Evolutionary conservation across 2,888 invertebrate genomes (phyloP).

Genomic region (Stratiomys singularior): DNA sequence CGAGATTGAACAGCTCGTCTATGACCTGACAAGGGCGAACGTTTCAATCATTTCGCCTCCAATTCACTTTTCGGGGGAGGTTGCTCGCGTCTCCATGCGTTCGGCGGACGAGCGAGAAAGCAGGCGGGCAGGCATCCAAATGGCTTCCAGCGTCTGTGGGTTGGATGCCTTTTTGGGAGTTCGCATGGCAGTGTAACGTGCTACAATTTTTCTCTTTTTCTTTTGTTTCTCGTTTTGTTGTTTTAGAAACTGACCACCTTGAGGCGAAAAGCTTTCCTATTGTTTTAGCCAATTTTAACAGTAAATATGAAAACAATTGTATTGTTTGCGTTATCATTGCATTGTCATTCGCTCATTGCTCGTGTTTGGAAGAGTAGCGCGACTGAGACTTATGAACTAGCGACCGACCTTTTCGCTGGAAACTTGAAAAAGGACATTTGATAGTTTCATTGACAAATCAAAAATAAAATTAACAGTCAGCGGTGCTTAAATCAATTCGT

Average conservation of each 20-base stretch:
- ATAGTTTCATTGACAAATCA: too few species aligned
- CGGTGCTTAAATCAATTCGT: too few species aligned
- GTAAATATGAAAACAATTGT: constrained; percentile 18
- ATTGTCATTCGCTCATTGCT: not conserved
- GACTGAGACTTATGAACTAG: too few species aligned
- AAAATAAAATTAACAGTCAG: too few species aligned
- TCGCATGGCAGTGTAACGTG: not conserved
- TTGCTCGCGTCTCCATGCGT: not conserved
- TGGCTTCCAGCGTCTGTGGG: not conserved
- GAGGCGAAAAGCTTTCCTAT: not conserved
- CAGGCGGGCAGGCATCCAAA: not conserved
- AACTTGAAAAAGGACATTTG: too few species aligned
- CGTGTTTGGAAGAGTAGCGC: too few species aligned
- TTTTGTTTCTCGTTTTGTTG: not conserved
- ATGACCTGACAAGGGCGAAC: constrained; percentile 30
- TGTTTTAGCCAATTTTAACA: constrained; percentile 21
- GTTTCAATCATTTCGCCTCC: constrained; percentile 21
- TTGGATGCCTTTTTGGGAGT: constrained; percentile 1
- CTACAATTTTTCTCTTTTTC: not conserved
- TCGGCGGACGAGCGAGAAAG: not conserved
- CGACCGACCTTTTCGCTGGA: too few species aligned
- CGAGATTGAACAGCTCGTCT: not conserved
- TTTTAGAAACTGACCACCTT: constrained; percentile 15
- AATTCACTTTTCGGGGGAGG: not conserved
- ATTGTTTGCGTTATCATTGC: constrained; percentile 6